Evolutionary conservation across 2,797 vertebrate species (phyloP).

Genomic region (Semaprochilodus insignis): DNA sequence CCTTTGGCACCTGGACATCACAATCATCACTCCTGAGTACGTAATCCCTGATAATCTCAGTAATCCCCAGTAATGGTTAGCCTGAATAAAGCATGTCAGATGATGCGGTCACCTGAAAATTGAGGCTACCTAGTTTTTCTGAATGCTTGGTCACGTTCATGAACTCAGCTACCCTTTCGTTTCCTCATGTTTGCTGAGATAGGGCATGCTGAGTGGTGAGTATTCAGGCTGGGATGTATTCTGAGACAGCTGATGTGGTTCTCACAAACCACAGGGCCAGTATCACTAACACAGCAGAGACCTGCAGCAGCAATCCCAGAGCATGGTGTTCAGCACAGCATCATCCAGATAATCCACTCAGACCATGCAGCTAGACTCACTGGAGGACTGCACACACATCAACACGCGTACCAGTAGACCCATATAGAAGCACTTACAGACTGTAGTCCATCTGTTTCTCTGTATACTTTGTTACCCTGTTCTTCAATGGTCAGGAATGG

Average conservation of each 20-base stretch:
- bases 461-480: no score
- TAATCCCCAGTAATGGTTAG: no score
- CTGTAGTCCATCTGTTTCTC: no score
- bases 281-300: constrained; percentile 40
- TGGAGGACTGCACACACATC: constrained; percentile 63
- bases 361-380: constrained; percentile 69
- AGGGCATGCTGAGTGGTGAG: constrained; percentile 59
- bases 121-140: not conserved
- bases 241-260: constrained; percentile 69
- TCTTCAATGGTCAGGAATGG: no score
- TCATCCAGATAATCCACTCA: constrained; percentile 69
- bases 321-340: constrained; percentile 17
- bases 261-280: constrained; percentile 68
- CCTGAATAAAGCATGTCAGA: no score
- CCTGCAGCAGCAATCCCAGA: not conserved
- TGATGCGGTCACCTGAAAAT: not conserved
- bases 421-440: no score
- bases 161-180: no score
- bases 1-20: no score
- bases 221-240: constrained; percentile 64
- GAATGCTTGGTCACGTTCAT: not conserved
- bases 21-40: no score
- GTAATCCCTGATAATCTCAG: no score
- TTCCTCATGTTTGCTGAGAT: constrained; percentile 33
- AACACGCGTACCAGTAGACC: not conserved